phyloP scores from a whole-genome alignment of 2,797 vertebrate species.

The Sparidentex hasta region DNA sequence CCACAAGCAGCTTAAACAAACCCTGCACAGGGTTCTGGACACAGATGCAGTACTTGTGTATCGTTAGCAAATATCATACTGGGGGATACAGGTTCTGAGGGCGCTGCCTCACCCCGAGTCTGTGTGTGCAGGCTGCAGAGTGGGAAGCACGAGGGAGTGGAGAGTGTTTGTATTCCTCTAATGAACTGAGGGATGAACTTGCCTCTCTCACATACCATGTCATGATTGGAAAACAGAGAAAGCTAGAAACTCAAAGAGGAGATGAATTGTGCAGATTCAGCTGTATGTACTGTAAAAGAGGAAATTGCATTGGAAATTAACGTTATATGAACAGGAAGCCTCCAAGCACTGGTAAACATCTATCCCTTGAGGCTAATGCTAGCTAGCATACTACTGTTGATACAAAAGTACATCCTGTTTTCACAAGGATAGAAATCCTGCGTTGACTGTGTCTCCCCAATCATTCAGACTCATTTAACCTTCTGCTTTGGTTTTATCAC shows the following conservation, averaged over 20 bases:
- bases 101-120: slow-evolving; percentile 12
- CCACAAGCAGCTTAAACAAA: not conserved
- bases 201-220: slow-evolving; percentile 44
- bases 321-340: not conserved
- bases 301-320: slow-evolving; percentile 10
- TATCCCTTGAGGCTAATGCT: no score
- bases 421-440: no score
- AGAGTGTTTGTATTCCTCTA: slow-evolving; percentile 74
- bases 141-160: slow-evolving; percentile 62
- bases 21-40: slow-evolving; percentile 29
- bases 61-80: slow-evolving; percentile 43
- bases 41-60: slow-evolving; percentile 4
- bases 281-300: slow-evolving; percentile 3
- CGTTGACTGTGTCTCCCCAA: no score
- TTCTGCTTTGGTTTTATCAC: no score
- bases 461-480: no score
- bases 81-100: slow-evolving; percentile 47
- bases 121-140: slow-evolving; percentile 57
- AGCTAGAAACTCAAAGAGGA: slow-evolving; percentile 14
- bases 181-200: slow-evolving; percentile 74
- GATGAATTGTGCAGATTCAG: not conserved
- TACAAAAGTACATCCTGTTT: no score
- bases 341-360: no score
- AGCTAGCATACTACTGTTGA: no score
- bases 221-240: slow-evolving; percentile 35